phyloP scores from a whole-genome alignment of 2,888 invertebrate species.

The Stenotaenia linearis region DNA sequence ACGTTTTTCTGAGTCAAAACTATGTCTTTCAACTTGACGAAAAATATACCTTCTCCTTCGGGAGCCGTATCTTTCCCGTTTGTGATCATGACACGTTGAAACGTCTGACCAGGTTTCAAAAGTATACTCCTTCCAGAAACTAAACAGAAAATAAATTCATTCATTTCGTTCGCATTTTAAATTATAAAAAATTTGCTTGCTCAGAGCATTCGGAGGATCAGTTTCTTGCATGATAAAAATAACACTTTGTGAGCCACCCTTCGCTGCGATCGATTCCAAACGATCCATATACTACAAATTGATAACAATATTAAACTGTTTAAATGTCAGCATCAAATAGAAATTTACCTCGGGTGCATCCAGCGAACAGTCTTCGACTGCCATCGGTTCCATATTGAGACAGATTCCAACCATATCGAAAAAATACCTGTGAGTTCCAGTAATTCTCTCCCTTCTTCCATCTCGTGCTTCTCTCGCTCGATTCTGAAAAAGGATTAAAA shows the following conservation, averaged over 20 bases:
- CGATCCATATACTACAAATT: background rate
- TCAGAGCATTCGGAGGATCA: background rate
- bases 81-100: slow-evolving; percentile 53
- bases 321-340: background rate
- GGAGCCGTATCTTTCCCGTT: slow-evolving; percentile 57
- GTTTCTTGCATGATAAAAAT: background rate
- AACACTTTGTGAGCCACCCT: background rate
- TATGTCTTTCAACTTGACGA: slow-evolving; percentile 59
- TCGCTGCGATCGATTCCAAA: background rate
- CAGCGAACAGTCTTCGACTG: slow-evolving; percentile 62
- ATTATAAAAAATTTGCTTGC: background rate
- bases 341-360: slow-evolving; percentile 57
- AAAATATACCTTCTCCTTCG: slow-evolving; percentile 61
- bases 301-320: background rate
- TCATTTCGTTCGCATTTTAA: no score
- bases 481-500: background rate
- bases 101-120: slow-evolving; percentile 37
- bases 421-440: slow-evolving; percentile 59
- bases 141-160: background rate
- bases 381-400: slow-evolving; percentile 40
- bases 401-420: slow-evolving; percentile 58
- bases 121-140: slow-evolving; percentile 57
- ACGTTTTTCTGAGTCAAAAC: slow-evolving; percentile 61
- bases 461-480: slow-evolving; percentile 57
- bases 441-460: slow-evolving; percentile 49